Evolutionary conservation across 2,113 vertebrate genomes (phyloP), one percentile per base, ranked within the genome.

Genomic region (Oryzias javanicus): DNA sequence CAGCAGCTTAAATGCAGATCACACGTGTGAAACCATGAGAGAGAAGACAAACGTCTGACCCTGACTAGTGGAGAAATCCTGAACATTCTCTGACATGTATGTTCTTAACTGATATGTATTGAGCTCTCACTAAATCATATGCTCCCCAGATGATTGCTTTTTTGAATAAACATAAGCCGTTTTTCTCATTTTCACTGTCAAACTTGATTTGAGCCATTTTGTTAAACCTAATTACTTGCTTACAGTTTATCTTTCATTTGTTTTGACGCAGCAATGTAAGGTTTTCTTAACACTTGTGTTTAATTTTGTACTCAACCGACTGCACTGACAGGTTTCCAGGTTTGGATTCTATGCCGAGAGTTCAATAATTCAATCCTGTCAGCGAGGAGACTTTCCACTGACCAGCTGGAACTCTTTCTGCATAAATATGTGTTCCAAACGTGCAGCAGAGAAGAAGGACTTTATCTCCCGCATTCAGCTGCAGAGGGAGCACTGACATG

Each of bases 171-270:
- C 15, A 22, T 58, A 46, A 46, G 18, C 71, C 55, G 64, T 44
- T 65, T 62, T 51, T 52, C 47, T 29, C 0, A 42, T 16, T 49
- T 66, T 53, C 53, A 17, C 4, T 15, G 25, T 35, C 35, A 70
- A 52, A 52, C 53, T 40, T 27, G 42, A 19, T 49, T 72, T 2
- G 3, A 22, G 3, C 3, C 22, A 22, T 2, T 62, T 51, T 25
- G 55, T 81, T 50, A 16, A 48, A 57, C 20, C 25, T 55, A 53
- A 70, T 57, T 70, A 49, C 20, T 55, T 53, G 55, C 15, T 67
- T 47, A 18, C n/a, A 60, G 35, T 58, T 35, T 51, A 44, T 49
- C 17, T 63, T 51, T 55, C 41, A 51, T 22, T 54, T 53, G 13
- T 41, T 52, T 42, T 24, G 53, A 55, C 60, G 35, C n/a, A 57